Conservation (phyloP, 2,113 vertebrate genomes). For the Hirundichthys speculiger region DNA sequence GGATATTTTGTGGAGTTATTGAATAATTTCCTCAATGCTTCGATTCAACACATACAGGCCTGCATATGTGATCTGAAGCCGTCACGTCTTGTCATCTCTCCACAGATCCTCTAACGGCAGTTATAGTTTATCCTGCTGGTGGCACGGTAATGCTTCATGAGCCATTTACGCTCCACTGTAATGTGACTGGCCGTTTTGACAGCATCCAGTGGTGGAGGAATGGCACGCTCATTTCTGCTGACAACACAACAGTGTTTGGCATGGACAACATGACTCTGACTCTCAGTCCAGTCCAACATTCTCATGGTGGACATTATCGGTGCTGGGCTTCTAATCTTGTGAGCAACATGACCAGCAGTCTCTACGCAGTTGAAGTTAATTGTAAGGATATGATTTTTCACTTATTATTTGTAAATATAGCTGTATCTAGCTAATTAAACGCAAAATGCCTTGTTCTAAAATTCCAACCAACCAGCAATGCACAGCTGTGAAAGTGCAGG, state of each 20-base stretch:
- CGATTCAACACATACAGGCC: neutral
- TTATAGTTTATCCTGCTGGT: constrained; percentile 13
- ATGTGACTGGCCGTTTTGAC: constrained; percentile 35
- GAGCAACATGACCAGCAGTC: constrained; percentile 60
- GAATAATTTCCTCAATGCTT: too few relatives aligned
- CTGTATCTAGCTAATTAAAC: neutral
- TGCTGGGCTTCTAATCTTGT: constrained; percentile 66
- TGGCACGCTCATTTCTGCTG: neutral
- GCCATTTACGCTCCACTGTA: constrained; percentile 60
- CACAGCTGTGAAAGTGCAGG: neutral
- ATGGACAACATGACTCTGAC: constrained; percentile 4
- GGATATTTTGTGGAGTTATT: too few relatives aligned
- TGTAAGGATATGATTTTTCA: constrained; percentile 61
- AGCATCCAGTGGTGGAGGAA: constrained; percentile 65
- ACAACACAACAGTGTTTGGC: constrained; percentile 20
- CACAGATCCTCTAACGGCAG: constrained; percentile 62
- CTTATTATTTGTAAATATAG: neutral
- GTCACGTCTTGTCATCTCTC: neutral
- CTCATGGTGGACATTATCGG: constrained; percentile 57
- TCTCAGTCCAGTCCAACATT: constrained; percentile 2
- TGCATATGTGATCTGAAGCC: constrained; percentile 1
- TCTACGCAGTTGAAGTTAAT: constrained; percentile 37
- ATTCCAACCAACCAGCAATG: constrained; percentile 44
- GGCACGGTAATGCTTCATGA: constrained; percentile 34
- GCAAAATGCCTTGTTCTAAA: too few relatives aligned